Evolutionary conservation across 2,888 invertebrate genomes (phyloP).

Genomic region (Sthenelais limicola): DNA sequence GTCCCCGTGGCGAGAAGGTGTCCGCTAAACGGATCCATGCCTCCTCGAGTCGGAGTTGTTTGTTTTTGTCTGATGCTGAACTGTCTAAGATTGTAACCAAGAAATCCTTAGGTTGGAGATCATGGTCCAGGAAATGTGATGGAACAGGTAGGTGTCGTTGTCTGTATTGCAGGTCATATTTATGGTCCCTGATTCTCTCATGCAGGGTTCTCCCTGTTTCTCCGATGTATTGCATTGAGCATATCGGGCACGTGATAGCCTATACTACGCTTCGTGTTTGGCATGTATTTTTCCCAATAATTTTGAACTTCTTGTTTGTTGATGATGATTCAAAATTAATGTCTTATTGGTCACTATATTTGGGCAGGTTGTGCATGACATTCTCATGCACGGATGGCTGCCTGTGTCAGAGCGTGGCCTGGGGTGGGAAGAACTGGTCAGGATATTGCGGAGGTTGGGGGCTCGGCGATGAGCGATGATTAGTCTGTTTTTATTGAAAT

Average conservation of each 20-base stretch:
- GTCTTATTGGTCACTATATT: not conserved
- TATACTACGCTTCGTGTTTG: not conserved
- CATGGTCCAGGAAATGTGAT: not conserved
- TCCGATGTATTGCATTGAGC: conserved; percentile 5
- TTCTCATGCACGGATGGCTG: not conserved
- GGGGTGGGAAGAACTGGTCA: not conserved
- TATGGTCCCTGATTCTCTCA: not conserved
- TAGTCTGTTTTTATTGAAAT: not conserved
- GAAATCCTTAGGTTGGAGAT: not conserved
- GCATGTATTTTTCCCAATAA: not conserved
- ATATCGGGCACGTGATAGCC: not conserved
- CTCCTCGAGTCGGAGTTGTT: not conserved
- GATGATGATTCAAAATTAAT: not conserved
- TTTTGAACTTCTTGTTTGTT: not conserved
- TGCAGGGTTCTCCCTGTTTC: not conserved
- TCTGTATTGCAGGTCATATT: not conserved
- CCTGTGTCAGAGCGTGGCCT: not conserved
- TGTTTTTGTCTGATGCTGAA: not conserved
- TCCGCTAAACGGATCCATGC: not conserved
- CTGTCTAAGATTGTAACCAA: not conserved
- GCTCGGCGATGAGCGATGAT: not conserved
- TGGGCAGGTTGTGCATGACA: not conserved
- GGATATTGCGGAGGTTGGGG: conserved; percentile 6
- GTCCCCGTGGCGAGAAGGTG: not conserved
- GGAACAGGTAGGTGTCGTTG: not conserved